Evolutionary conservation across 2,888 invertebrate genomes (phyloP), one percentile per base, ranked within the genome.

Genomic region (Nomada flava): DNA sequence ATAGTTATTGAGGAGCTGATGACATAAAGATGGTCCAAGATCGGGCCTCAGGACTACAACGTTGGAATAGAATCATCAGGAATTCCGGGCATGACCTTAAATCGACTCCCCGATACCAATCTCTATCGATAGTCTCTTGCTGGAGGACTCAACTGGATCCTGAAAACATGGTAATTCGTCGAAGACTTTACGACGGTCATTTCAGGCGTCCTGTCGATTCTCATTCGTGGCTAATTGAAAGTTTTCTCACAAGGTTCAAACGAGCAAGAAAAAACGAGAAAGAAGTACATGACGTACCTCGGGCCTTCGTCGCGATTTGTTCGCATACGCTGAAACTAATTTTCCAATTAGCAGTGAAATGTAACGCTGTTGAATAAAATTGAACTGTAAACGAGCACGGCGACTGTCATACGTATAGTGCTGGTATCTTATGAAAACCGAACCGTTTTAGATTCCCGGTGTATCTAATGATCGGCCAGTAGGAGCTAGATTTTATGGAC

Each of bases 31-130:
- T 91, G 86, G 83, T 79, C 78, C 83, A 76, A 83, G 76, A 79
- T 85, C 76, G 62, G 81, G 74, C 71, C 76, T 71, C 53, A 68
- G 64, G 71, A 64, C 55, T 71, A 47, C 90, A 90, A 89, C 90
- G 88, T 89, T 89, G 86, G 87, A 90, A 93, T 93, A 93, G 92
- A 92, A 92, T 90, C 92, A 90, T 93, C 90, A 86, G 86, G 88
- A 90, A 91, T 89, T 90, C 87, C 85, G 85, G 83, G 90, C 89
- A 90, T 90, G 88, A 88, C 87, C 86, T 91, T 92, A 91, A 92
- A 92, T 92, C 91, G 90, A 84, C 85, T 89, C 81, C 62, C 90
- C 90, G 93, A 93, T 93, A 93, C 91, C 91, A 90, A 93, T 93
- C 93, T 93, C 91, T 92, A 93, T 93, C 92, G 88, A 86, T 91